These are phyloP conservation scores for Ciconia nigra DNA, from an alignment of 2,797 vertebrate species.

Conservation along the genomic window DNA sequence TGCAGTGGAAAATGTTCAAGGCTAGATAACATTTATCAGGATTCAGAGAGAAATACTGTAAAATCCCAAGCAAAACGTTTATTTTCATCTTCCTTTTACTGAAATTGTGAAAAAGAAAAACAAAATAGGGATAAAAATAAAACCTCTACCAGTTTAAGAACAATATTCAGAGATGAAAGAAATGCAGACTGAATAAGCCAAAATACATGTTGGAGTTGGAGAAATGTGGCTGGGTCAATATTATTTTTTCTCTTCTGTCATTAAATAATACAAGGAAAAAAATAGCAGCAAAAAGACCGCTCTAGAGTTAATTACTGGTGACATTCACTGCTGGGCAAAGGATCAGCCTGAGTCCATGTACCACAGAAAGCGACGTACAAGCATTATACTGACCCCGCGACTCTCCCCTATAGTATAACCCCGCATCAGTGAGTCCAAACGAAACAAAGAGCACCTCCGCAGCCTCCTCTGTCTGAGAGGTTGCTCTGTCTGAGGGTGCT, in stretches of 20 bases:
- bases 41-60: background rate
- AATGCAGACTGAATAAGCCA: background rate
- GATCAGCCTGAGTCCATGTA: background rate
- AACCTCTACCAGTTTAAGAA: background rate
- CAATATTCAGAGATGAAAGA: background rate
- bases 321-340: background rate
- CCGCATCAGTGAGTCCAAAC: background rate
- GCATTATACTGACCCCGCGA: background rate
- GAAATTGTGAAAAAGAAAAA: background rate
- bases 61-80: background rate
- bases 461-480: too few relatives aligned
- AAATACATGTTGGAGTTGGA: background rate
- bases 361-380: rapidly evolving
- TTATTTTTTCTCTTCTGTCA: background rate
- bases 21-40: background rate
- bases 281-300: background rate
- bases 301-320: background rate
- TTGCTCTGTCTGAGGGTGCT: too few relatives aligned
- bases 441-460: background rate
- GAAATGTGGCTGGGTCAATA: background rate
- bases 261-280: background rate
- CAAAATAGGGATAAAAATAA: background rate
- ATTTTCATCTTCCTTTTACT: background rate
- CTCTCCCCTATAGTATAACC: background rate
- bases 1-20: background rate